These are phyloP conservation scores for Hipparchia semele DNA, from an alignment of 2,888 invertebrate species.

Conservation along the genomic window DNA sequence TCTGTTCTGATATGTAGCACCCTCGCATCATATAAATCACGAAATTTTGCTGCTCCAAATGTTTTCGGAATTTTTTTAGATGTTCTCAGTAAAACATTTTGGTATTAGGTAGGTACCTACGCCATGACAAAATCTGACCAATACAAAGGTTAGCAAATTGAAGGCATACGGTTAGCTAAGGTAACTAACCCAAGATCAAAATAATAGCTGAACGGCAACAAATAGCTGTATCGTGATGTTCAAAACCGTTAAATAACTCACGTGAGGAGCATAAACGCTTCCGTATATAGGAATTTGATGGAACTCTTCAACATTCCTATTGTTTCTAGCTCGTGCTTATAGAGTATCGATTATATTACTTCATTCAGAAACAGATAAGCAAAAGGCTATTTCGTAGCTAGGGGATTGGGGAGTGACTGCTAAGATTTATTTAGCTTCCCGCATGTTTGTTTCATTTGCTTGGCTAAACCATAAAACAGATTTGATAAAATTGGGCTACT, in stretches of 20 bases:
- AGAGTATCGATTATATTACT: not conserved
- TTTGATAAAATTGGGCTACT: no score
- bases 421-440: no score
- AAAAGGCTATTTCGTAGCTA: not conserved
- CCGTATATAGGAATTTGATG: slow-evolving; percentile 43
- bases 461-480: no score
- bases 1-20: no score
- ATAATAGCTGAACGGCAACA: slow-evolving; percentile 42
- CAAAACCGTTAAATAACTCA: slow-evolving; percentile 56
- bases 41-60: no score
- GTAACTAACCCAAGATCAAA: slow-evolving; percentile 30
- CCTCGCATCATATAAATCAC: no score
- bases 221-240: slow-evolving; percentile 54
- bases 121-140: not conserved
- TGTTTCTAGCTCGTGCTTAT: slow-evolving; percentile 1
- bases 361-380: not conserved
- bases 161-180: not conserved
- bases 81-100: no score
- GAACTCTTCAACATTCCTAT: slow-evolving; percentile 18
- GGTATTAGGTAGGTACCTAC: no score
- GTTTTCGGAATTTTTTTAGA: no score
- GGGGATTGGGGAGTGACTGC: not conserved
- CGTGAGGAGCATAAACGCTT: slow-evolving; percentile 51
- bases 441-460: no score
- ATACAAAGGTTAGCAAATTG: not conserved